Evolutionary conservation across 1,140 invertebrate species (phyloP).

Genomic region (Bombyx mori): ASM3026992v2 NC_085128.1:13148501-13149000

Average conservation of each 20-base stretch:
- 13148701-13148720: background rate
- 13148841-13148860: no score
- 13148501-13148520: conserved; percentile 29
- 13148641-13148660: conserved; percentile 21
- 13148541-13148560: conserved; percentile 37
- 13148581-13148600: conserved; percentile 33
- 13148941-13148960: no score
- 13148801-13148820: no score
- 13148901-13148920: no score
- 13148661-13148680: conserved; percentile 13
- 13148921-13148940: no score
- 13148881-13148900: no score
- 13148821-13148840: no score
- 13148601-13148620: conserved; percentile 40
- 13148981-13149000: no score
- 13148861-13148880: no score
- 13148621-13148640: conserved; percentile 21
- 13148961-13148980: no score
- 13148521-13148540: conserved; percentile 36
- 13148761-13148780: background rate
- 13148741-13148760: conserved; percentile 1
- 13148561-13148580: conserved; percentile 36
- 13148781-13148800: background rate
- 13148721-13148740: background rate
- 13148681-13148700: background rate